Conservation (phyloP, 2,113 vertebrate genomes). For the Pangasianodon hypophthalmus region DNA sequence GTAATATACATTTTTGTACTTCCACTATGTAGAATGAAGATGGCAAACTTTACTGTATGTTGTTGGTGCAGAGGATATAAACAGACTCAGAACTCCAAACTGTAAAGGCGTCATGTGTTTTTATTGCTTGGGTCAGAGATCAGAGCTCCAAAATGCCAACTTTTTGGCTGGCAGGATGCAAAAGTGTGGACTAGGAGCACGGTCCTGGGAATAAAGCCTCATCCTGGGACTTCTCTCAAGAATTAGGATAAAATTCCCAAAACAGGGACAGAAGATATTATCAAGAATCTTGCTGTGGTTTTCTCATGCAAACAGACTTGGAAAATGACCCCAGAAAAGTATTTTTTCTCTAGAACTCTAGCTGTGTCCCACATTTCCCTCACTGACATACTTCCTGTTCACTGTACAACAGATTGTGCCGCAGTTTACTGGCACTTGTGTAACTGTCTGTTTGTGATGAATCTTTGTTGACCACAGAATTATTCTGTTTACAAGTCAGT, state of each 20-base stretch:
- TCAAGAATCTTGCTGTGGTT: background rate
- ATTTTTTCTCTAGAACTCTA: background rate
- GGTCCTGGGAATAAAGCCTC: constrained; percentile 1
- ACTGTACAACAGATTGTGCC: background rate
- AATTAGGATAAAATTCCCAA: constrained; percentile 2
- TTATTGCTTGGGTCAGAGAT: background rate
- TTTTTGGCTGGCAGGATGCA: background rate
- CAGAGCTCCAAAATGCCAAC: background rate
- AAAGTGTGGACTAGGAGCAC: background rate
- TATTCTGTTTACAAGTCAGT: constrained; percentile 7
- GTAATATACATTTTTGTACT: background rate
- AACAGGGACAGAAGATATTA: background rate
- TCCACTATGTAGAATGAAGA: background rate
- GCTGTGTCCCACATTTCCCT: constrained; percentile 4
- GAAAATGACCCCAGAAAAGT: background rate
- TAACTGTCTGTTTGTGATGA: background rate
- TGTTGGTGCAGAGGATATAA: background rate
- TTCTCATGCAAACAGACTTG: background rate
- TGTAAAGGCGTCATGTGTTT: background rate
- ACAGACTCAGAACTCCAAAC: background rate
- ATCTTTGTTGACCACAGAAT: background rate
- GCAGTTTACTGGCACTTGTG: constrained; percentile 10
- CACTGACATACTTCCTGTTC: background rate
- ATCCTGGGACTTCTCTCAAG: constrained; percentile 8
- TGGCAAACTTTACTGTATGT: background rate